Conservation (phyloP, 2,888 invertebrate genomes). For the Pemphredon lugubris region DNA sequence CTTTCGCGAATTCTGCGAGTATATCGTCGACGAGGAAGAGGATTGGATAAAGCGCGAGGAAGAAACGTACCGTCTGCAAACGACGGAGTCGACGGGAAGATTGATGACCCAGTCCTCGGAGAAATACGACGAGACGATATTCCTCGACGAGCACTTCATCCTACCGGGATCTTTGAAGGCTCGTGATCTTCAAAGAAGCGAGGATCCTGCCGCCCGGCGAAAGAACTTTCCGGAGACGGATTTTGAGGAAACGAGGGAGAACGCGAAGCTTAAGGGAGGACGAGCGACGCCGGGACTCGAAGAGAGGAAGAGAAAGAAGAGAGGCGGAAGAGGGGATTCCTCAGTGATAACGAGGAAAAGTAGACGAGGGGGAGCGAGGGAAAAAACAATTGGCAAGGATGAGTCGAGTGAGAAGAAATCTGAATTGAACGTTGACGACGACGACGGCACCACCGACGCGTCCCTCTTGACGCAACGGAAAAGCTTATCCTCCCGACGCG, state of each 20-base stretch:
- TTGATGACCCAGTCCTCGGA: slow-evolving; percentile 44
- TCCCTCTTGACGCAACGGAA: too few species aligned
- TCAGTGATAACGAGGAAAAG: too few species aligned
- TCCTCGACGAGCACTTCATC: slow-evolving; percentile 68
- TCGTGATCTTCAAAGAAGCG: slow-evolving; percentile 16
- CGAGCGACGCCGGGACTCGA: slow-evolving; percentile 3
- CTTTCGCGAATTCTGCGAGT: slow-evolving; percentile 83
- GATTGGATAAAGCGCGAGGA: slow-evolving; percentile 81
- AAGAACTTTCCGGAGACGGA: neutral
- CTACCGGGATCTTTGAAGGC: slow-evolving; percentile 72
- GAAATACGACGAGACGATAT: slow-evolving; percentile 38
- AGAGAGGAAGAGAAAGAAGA: slow-evolving; percentile 10
- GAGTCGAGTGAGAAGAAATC: slow-evolving; percentile 12
- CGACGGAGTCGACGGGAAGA: slow-evolving; percentile 48
- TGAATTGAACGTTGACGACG: too few species aligned
- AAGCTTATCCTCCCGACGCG: too few species aligned
- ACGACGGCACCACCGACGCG: too few species aligned
- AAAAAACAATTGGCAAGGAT: slow-evolving; percentile 22
- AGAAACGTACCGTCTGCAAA: slow-evolving; percentile 42
- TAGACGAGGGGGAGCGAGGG: slow-evolving; percentile 13
- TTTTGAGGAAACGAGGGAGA: neutral
- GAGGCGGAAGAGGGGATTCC: slow-evolving; percentile 19
- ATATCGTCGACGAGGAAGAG: slow-evolving; percentile 82
- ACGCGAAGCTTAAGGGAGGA: neutral
- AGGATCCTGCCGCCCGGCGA: neutral